These are phyloP conservation scores for Tachysurus fulvidraco DNA, from an alignment of 2,113 vertebrate genomes.

Conservation along the genomic window DNA sequence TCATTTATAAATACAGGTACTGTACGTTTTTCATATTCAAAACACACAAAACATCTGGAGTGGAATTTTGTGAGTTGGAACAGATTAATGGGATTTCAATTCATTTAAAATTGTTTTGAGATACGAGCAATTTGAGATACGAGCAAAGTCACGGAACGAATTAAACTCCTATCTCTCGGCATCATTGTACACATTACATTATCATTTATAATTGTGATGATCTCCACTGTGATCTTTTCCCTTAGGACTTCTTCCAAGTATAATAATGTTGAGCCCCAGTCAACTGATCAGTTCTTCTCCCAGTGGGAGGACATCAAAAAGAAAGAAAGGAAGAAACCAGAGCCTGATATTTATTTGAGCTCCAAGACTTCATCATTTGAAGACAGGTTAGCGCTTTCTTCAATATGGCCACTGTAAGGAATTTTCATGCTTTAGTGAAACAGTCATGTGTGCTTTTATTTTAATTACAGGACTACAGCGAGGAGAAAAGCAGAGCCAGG, in stretches of 20 bases:
- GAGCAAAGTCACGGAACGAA: too few relatives aligned
- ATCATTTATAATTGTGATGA: not conserved
- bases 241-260: slow-evolving; percentile 66
- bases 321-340: slow-evolving; percentile 74
- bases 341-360: slow-evolving; percentile 71
- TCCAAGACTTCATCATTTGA: slow-evolving; percentile 71
- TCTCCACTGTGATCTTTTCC: not conserved
- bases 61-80: too few relatives aligned
- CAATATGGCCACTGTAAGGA: not conserved
- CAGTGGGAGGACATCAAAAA: slow-evolving; percentile 83
- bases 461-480: slow-evolving; percentile 69
- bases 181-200: not conserved
- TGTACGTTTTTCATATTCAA: too few relatives aligned
- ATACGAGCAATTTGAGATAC: too few relatives aligned
- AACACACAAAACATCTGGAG: too few relatives aligned
- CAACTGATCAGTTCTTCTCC: slow-evolving; percentile 72
- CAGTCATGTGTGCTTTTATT: not conserved
- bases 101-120: too few relatives aligned
- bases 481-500: slow-evolving; percentile 80
- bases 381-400: slow-evolving; percentile 74
- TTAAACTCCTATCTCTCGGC: too few relatives aligned
- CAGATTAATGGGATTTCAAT: too few relatives aligned
- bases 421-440: not conserved
- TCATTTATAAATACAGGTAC: too few relatives aligned
- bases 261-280: slow-evolving; percentile 74